These are phyloP conservation scores for Megaceryle torquata DNA, from an alignment of 2,113 vertebrate species.

Conservation along the genomic window DNA sequence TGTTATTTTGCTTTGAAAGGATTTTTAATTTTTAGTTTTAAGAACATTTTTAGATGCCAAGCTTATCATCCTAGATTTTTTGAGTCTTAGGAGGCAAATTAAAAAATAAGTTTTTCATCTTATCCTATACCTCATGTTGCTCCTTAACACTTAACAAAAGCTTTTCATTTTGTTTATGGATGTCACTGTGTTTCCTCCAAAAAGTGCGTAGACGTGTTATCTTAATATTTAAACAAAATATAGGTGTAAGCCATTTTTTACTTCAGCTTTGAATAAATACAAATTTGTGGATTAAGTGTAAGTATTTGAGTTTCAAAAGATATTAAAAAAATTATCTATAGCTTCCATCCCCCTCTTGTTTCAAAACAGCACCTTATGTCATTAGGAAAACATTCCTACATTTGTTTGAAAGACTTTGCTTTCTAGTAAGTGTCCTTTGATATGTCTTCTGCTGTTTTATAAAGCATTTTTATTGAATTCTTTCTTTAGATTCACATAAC, in stretches of 20 bases:
- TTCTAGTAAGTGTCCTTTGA: background rate
- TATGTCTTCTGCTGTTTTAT: background rate
- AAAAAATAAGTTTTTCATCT: background rate
- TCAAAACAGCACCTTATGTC: background rate
- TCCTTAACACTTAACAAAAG: background rate
- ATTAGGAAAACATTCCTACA: background rate
- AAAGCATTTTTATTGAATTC: background rate
- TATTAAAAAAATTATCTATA: background rate
- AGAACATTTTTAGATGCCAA: background rate
- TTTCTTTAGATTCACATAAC: background rate
- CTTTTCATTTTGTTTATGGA: background rate
- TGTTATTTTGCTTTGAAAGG: background rate
- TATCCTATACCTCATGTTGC: background rate
- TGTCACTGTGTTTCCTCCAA: background rate
- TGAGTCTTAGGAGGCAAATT: background rate
- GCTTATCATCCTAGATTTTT: background rate
- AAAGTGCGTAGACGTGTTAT: background rate
- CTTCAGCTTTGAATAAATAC: background rate
- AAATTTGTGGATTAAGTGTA: background rate
- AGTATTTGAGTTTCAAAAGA: background rate
- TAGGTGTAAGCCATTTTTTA: background rate
- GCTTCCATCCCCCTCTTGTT: background rate
- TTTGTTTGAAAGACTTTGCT: background rate
- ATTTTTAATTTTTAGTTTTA: background rate
- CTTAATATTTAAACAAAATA: background rate